Evolutionary conservation across 2,797 vertebrate genomes (phyloP), one percentile per base, ranked within the genome.

Genomic region (Brotogeris chrysoptera): DNA sequence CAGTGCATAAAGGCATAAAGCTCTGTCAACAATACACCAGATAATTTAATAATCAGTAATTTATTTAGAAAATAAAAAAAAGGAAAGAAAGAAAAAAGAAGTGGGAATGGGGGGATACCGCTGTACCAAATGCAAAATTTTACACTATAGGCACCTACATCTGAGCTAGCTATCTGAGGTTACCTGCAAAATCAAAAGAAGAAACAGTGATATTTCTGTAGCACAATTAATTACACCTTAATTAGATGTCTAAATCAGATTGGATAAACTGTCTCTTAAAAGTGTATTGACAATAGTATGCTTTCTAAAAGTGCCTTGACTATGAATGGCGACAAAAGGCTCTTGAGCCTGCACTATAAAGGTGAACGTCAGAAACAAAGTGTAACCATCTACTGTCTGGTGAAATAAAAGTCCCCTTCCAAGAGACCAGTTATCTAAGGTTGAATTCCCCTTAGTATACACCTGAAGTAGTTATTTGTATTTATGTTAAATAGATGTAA

Each of bases 181-280:
- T 70, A 90, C 15, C 23, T 57, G 18, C 6, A 49, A 30, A 88
- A 71, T 68, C 32, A 46, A 57, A 57, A 69, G 61, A n/a, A 92
- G 46, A 92, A 85, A 89, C 87, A 38, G 0, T 63, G 46, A n/a
- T 25, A 80, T 70, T 85, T 85, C 46, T 28, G 36, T 46, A 19
- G 55, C 18, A 82, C 50, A 77, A 77, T 85, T 95, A 25, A 91
- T 82, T 90, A 94, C 80, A 90, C 34, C 39, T 43, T 80, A 80
- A 94, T 88, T 85, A 95, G 71, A 73, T 50, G n/a, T 80, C 76
- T 91, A 89, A 89, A 85, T 84, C 76, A 88, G 72, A 93, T 64
- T 2, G 11, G 63, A 63, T 71, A 89, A 92, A 78, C 60, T 70
- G 28, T 52, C 70, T 72, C 59, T 76, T 90, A 85, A 49, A 88